Conservation (phyloP, 2,113 vertebrate genomes). For the Xiphophorus hellerii region DNA sequence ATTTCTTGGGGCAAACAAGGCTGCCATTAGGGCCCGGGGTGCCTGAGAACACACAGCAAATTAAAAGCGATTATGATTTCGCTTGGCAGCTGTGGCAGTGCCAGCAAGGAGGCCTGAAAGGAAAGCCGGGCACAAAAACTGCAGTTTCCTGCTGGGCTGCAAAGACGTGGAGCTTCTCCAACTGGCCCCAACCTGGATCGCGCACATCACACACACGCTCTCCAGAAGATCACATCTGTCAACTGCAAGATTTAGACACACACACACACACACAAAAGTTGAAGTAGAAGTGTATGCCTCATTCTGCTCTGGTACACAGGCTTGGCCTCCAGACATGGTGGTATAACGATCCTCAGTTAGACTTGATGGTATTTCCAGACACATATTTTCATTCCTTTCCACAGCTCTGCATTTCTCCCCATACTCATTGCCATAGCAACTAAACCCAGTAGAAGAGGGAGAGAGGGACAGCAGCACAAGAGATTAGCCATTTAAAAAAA, state of each 20-base stretch:
- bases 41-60: slow-evolving; percentile 41
- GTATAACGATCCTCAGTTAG: slow-evolving; percentile 43
- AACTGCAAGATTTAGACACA: background rate
- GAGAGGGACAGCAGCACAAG: slow-evolving; percentile 71
- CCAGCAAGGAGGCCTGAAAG: slow-evolving; percentile 34
- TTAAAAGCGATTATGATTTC: slow-evolving; percentile 61
- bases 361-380: slow-evolving; percentile 71
- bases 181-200: slow-evolving; percentile 27
- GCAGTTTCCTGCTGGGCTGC: slow-evolving; percentile 41
- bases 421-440: slow-evolving; percentile 80
- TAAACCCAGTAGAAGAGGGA: slow-evolving; percentile 68
- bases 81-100: slow-evolving; percentile 56
- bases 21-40: slow-evolving; percentile 38
- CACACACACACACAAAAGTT: background rate
- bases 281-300: background rate
- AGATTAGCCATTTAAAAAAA: slow-evolving; percentile 69
- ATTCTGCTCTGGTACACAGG: slow-evolving; percentile 1
- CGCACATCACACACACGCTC: slow-evolving; percentile 24
- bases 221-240: slow-evolving; percentile 34
- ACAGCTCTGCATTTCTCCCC: slow-evolving; percentile 62
- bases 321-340: slow-evolving; percentile 18
- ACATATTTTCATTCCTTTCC: slow-evolving; percentile 71
- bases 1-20: slow-evolving; percentile 47
- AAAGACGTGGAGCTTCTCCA: slow-evolving; percentile 28
- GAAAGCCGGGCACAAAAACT: slow-evolving; percentile 36